Evolutionary conservation across 2,888 invertebrate species (phyloP).

Genomic region (Chydorus sphaericus): DNA sequence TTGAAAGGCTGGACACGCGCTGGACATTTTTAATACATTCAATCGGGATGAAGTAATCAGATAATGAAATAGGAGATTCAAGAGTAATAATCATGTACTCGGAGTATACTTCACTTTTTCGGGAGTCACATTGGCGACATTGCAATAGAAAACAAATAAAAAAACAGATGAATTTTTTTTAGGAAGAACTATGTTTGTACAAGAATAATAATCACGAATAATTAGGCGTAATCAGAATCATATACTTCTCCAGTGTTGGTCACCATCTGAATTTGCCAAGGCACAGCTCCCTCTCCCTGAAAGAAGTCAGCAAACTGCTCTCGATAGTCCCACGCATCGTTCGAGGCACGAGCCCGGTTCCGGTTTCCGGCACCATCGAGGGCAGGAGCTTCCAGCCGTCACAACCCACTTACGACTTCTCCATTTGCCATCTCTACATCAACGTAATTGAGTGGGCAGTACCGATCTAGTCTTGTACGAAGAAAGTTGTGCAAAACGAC

Average conservation of each 20-base stretch:
- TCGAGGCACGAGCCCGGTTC: background rate
- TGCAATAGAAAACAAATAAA: too few species aligned
- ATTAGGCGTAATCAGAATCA: too few species aligned
- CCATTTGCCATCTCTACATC: background rate
- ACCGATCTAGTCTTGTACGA: background rate
- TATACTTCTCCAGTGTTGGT: background rate
- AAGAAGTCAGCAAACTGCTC: background rate
- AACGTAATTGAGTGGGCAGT: background rate
- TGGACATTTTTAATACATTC: too few species aligned
- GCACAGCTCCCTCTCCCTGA: background rate
- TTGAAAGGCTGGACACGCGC: too few species aligned
- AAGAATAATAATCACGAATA: too few species aligned
- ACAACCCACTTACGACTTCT: background rate
- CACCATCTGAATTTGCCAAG: background rate
- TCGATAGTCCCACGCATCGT: background rate
- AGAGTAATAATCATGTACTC: too few species aligned
- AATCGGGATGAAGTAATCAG: too few species aligned
- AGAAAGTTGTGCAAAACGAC: conserved; percentile 10
- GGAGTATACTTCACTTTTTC: too few species aligned
- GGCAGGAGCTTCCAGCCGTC: background rate
- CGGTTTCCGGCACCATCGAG: background rate
- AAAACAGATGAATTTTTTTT: too few species aligned
- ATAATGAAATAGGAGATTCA: too few species aligned
- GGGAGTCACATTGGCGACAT: too few species aligned
- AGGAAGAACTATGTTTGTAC: too few species aligned